Base-by-base conservation (phyloP, 2,888 invertebrate species). In the Hypercompe scribonia region DNA sequence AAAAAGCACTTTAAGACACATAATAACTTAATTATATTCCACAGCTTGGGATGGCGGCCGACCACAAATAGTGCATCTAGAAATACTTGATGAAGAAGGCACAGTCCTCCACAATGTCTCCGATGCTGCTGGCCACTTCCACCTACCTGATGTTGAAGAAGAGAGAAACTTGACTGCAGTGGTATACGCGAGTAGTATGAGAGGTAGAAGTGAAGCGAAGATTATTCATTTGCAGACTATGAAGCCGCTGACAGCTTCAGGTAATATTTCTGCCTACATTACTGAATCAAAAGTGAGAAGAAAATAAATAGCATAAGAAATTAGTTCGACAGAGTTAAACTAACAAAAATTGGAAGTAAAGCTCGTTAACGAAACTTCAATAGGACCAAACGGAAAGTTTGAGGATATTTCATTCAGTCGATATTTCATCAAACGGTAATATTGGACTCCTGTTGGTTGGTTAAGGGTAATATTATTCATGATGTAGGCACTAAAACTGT, bases 31-130 rank as follows among this genome's bases (percentile, higher is more conserved):
- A 36, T 36, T 65, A 1, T 2, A 46, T 36, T 70, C 39, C 11
- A 21, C 71, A 94, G 94, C 89, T 18, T 94, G 93, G 94, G 91
- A 93, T 68, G 93, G 93, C 2, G 94, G 94, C 0, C 89, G 94
- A 0, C 85, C 89, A 0, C 94, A 93, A 77, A 87, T 76, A 0
- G 75, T 94, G 0, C 91, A 92, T 72, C 73, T 94, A 0, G 91
- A 92, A 34, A 76, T 94, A 0, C 72, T 87, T 0, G 85, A 87
- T 24, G 69, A 81, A 0, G 82, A 86, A 3, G 92, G 91, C 0
- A 78, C 79, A 21, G 64, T 87, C 0, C 42, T 91, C 0, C 86
- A 86, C 73, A 92, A 93, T 73, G 74, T 86, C 18, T 84, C 91
- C 0, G 89, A 91, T 70, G 36, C 79, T 0, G 84, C 87, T 2